Evolutionary conservation across 2,113 vertebrate species (phyloP), one percentile per base, ranked within the genome.

Genomic region (Ptilorrhoa leucosticta): DNA sequence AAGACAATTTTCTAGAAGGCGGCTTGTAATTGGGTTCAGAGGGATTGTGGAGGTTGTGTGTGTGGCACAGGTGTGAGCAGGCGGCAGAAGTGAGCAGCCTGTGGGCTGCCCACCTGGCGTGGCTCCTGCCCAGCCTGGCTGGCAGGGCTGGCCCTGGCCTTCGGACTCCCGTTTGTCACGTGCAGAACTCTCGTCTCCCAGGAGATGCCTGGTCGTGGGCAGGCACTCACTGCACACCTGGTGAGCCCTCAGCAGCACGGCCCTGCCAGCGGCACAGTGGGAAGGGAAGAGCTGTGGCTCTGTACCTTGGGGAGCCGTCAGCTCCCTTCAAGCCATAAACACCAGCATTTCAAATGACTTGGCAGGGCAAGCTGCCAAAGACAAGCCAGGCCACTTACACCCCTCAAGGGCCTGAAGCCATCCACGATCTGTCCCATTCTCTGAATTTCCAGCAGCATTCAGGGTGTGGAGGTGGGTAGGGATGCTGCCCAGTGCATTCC

Each of bases 391-490:
- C 50, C 42, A 27, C 79, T 21, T 6, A 0, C 28, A 45, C 5
- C 48, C 40, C 56, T 33, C 7, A 2, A 1, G 56, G 19, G 14
- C 48, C 42, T 11, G 35, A 16, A 47, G 44, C 35, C 31, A 8
- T 9, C 7, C 20, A 0, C 0, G 0, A 0, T 20, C 4, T 20
- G 63, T 27, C 24, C 47, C 0, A 0, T 4, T 61, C 4, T 11
- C 44, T 47, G 40, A 0, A 0, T 30, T 39, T 21, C 5, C 15
- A 15, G 54, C 51, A 5, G 83, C 31, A 6, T 19, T 27, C 7
- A 0, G 65, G 56, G 6, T 5, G 7, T 1, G 11, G 18, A 15
- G 57, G 24, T 11, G 7, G 2, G 12, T 0, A 0, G 6, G 68
- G 76, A 13, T 35, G 33, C 77, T 20, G 50, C 13, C 0, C 33